These are phyloP conservation scores for Merodon equestris DNA, from an alignment of 2,888 invertebrate species.

Conservation along the genomic window DNA sequence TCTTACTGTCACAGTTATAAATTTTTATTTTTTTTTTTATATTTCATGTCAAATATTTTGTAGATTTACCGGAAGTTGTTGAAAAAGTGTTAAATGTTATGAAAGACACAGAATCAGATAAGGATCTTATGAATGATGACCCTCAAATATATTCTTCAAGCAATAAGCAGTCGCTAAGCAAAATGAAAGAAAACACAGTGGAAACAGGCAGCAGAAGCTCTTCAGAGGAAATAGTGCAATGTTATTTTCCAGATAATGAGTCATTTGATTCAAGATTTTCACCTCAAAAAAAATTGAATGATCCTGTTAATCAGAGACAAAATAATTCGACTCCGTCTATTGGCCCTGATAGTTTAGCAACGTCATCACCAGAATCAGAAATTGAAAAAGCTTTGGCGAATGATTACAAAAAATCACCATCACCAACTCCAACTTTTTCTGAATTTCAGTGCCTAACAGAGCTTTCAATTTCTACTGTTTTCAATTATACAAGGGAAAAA, in stretches of 20 bases:
- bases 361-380: conserved; percentile 77
- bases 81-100: conserved; percentile 40
- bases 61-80: conserved; percentile 55
- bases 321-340: conserved; percentile 14
- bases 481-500: not conserved
- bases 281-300: not conserved
- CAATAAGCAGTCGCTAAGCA: not conserved
- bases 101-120: conserved; percentile 19
- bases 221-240: conserved; percentile 13
- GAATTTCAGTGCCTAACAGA: conserved; percentile 73
- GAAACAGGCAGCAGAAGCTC: conserved; percentile 24
- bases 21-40: not conserved
- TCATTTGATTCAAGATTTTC: conserved; percentile 26
- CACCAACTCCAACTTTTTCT: conserved; percentile 76
- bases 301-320: not conserved
- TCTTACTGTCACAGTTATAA: not conserved
- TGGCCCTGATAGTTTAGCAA: conserved; percentile 76
- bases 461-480: conserved; percentile 1
- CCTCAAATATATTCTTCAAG: not conserved
- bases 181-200: not conserved
- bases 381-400: conserved; percentile 76
- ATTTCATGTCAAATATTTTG: not conserved
- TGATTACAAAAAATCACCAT: conserved; percentile 73
- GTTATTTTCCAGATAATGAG: conserved; percentile 8
- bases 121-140: not conserved